Conservation (phyloP, 1,140 invertebrate species). For the Helicoverpa zea region DNA sequence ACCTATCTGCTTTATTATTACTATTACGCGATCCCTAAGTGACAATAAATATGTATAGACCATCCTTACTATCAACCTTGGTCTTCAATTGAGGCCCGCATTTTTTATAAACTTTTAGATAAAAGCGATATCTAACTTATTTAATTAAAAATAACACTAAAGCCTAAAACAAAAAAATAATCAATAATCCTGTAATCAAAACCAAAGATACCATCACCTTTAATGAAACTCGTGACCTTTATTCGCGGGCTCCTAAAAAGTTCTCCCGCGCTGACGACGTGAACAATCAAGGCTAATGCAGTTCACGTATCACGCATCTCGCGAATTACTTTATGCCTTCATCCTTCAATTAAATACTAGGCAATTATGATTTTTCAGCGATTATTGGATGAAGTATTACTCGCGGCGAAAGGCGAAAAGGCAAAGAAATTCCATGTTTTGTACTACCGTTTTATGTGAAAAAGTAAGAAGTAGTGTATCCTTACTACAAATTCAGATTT, state of each 20-base stretch:
- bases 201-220: background rate
- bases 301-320: conserved; percentile 44
- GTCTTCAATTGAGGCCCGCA: no score
- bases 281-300: conserved; percentile 62
- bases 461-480: no score
- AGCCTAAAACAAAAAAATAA: background rate
- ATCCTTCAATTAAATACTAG: conserved; percentile 31
- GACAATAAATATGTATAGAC: no score
- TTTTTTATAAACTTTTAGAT: no score
- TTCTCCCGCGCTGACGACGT: conserved; percentile 52
- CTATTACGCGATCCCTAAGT: no score
- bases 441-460: no score
- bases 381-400: background rate
- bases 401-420: background rate
- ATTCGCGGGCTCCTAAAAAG: conserved; percentile 50
- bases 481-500: no score
- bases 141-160: no score
- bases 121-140: no score
- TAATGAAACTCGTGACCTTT: background rate
- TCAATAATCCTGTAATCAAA: background rate
- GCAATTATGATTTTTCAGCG: conserved; percentile 2
- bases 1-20: no score
- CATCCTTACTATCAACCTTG: no score
- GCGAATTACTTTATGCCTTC: conserved; percentile 20
- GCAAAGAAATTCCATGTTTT: no score